Conservation (phyloP, 2,797 vertebrate genomes). For the Takifugu rubripes region DNA sequence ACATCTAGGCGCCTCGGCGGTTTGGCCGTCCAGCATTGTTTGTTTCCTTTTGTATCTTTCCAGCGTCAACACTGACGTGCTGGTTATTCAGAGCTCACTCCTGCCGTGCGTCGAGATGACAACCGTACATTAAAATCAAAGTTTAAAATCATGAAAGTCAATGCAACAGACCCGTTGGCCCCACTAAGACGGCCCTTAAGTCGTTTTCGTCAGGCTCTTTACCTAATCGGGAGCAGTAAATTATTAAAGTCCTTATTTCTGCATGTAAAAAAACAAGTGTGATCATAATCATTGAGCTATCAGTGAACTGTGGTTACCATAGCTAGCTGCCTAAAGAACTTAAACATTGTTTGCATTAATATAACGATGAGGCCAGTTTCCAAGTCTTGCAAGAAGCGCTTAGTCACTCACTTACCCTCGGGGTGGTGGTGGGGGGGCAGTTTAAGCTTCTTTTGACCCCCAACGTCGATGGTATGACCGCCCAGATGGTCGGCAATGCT, state of each 20-base stretch:
- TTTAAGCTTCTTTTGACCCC: slow-evolving; percentile 44
- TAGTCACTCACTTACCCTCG: slow-evolving; percentile 54
- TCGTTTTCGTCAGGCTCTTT: too few relatives aligned
- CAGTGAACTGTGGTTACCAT: too few relatives aligned
- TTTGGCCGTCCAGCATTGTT: slow-evolving; percentile 48
- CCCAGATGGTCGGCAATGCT: slow-evolving; percentile 47
- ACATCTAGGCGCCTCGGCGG: slow-evolving; percentile 48
- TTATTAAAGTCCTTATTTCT: too few relatives aligned
- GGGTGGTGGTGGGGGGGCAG: neutral
- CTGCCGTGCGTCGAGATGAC: too few relatives aligned
- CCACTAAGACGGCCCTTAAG: too few relatives aligned
- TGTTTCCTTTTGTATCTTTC: slow-evolving; percentile 45
- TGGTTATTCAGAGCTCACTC: slow-evolving; percentile 7
- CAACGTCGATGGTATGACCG: slow-evolving; percentile 25
- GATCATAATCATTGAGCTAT: too few relatives aligned
- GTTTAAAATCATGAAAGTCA: too few relatives aligned
- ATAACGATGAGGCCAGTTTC: neutral
- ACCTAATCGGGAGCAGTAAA: too few relatives aligned
- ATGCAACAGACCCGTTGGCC: too few relatives aligned
- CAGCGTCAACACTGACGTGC: slow-evolving; percentile 43
- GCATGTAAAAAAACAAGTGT: too few relatives aligned
- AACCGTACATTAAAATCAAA: too few relatives aligned
- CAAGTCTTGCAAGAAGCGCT: slow-evolving; percentile 47
- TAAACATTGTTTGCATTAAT: neutral
- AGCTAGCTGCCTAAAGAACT: too few relatives aligned